phyloP scores from a whole-genome alignment of 2,113 vertebrate species.

The Corydoras sp. region DNA sequence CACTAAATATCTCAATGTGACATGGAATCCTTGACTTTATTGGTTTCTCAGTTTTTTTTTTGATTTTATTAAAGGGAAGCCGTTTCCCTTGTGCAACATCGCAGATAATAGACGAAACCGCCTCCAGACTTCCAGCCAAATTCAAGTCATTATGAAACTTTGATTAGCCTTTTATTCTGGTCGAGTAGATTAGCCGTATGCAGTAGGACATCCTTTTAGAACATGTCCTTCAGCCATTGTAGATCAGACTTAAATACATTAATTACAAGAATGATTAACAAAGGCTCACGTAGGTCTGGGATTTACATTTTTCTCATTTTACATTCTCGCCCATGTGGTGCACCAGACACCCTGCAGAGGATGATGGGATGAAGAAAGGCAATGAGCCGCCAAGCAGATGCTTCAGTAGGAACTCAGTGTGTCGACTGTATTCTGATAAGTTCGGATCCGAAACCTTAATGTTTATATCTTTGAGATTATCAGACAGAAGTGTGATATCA shows the following conservation, averaged over 20 bases:
- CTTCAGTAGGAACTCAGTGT: too few species aligned
- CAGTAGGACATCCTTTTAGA: neutral
- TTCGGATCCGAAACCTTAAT: too few species aligned
- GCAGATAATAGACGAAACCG: neutral
- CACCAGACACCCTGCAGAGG: too few species aligned
- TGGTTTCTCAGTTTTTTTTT: too few species aligned
- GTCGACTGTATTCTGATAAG: too few species aligned
- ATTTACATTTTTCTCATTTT: neutral
- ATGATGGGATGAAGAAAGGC: too few species aligned
- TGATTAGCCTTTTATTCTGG: neutral
- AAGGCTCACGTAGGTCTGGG: neutral
- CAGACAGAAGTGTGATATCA: too few species aligned
- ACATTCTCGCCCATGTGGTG: neutral
- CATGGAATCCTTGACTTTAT: too few species aligned
- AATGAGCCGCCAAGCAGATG: too few species aligned
- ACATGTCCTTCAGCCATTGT: neutral
- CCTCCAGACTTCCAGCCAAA: neutral
- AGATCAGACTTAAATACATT: neutral
- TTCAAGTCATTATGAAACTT: neutral
- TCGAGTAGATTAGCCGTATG: neutral
- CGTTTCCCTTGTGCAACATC: neutral
- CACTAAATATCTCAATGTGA: too few species aligned
- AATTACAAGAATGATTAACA: neutral
- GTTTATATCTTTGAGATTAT: too few species aligned
- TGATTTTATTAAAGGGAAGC: too few species aligned